Conservation (phyloP, 2,888 invertebrate genomes). For the Ecdyonurus torrentis region DNA sequence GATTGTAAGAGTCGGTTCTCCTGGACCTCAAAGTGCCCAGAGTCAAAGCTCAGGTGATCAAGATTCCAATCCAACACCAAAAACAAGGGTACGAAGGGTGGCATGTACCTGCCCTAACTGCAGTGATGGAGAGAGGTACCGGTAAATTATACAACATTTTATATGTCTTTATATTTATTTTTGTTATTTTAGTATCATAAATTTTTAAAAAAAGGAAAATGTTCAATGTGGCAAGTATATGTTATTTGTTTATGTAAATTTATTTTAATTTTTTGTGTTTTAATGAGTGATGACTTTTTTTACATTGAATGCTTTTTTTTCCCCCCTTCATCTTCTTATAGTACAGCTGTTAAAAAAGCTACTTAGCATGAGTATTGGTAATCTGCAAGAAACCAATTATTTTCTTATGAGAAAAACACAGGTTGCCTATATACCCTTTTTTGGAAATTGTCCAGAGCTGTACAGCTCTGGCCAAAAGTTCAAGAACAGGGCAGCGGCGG, state of each 20-base stretch:
- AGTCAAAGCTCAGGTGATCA: background rate
- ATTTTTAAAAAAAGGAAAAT: background rate
- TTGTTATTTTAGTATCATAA: background rate
- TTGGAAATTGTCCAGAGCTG: too few relatives aligned
- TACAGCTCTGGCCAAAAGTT: too few relatives aligned
- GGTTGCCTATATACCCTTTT: too few relatives aligned
- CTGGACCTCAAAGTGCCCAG: constrained; percentile 14
- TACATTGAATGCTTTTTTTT: too few relatives aligned
- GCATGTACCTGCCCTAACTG: constrained; percentile 98
- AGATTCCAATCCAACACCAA: constrained; percentile 19
- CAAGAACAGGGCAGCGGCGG: too few relatives aligned
- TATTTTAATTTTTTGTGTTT: background rate
- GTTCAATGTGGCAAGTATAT: background rate
- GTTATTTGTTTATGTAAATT: background rate
- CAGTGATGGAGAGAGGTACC: constrained; percentile 61
- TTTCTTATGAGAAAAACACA: too few relatives aligned
- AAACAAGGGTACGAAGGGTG: constrained; percentile 58
- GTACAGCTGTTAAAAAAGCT: too few relatives aligned
- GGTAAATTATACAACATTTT: background rate
- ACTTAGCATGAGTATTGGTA: too few relatives aligned
- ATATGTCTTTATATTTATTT: background rate
- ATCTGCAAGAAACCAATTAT: too few relatives aligned
- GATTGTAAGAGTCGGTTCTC: constrained; percentile 16
- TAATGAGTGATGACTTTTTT: too few relatives aligned
- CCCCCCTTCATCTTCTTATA: too few relatives aligned